These are phyloP conservation scores for Papilio polytes DNA, from an alignment of 1,140 invertebrate genomes.

Conservation along the genomic window DNA sequence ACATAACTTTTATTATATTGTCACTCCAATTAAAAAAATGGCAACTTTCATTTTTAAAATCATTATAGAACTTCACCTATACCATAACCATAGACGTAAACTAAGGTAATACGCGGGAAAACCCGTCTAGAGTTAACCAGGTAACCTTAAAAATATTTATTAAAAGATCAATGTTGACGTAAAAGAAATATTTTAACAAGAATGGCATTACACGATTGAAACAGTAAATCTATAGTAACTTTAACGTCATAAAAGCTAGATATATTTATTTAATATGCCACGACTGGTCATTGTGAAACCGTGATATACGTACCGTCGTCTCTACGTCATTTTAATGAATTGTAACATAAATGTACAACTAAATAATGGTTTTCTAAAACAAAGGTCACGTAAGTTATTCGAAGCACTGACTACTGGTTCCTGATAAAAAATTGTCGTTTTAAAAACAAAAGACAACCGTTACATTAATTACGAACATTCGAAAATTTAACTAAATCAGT, in stretches of 20 bases:
- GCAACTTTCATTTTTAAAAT: too few species aligned
- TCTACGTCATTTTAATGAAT: background rate
- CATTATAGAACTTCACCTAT: too few species aligned
- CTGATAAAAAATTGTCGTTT: background rate
- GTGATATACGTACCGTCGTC: background rate
- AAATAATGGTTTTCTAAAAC: background rate
- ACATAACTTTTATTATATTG: too few species aligned
- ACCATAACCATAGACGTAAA: too few species aligned
- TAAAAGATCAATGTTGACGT: too few species aligned
- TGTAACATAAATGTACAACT: background rate
- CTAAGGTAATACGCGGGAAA: too few species aligned
- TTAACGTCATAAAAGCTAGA: background rate
- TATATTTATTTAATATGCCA: background rate
- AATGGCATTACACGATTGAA: too few species aligned
- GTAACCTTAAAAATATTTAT: too few species aligned
- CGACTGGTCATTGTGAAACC: conserved; percentile 13
- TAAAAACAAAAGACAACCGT: background rate
- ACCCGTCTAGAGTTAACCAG: too few species aligned
- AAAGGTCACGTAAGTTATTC: background rate
- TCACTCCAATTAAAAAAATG: too few species aligned
- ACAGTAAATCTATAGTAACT: background rate
- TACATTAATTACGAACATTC: background rate
- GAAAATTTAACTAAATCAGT: conserved; percentile 31
- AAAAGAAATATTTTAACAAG: too few species aligned
- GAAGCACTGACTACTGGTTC: background rate